Conservation (phyloP, 2,113 vertebrate genomes). For the Brachionichthys hirsutus region DNA sequence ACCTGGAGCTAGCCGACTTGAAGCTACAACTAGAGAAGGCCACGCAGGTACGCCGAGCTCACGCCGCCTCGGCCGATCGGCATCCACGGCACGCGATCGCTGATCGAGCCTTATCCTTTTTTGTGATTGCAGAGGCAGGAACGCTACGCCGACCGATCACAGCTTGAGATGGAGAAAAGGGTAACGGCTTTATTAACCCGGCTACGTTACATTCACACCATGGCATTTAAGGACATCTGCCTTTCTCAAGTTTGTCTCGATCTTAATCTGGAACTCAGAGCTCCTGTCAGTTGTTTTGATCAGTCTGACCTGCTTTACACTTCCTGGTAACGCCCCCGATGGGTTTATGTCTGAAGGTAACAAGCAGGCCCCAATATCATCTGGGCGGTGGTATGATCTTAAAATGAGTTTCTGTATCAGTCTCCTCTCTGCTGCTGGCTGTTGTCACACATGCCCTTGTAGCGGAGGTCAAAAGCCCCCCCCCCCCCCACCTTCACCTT, state of each 20-base stretch:
- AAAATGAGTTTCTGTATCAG: conserved; percentile 81
- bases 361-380: conserved; percentile 93
- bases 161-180: conserved; percentile 99
- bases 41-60: conserved; percentile 83
- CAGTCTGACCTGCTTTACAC: conserved; percentile 14
- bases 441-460: conserved; percentile 64
- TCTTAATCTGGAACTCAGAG: conserved; percentile 5
- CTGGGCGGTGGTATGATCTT: conserved; percentile 93
- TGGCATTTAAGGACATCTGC: neutral
- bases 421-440: conserved; percentile 87
- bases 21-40: conserved; percentile 97
- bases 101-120: neutral
- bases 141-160: conserved; percentile 94
- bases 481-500: conserved; percentile 53
- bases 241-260: conserved; percentile 16
- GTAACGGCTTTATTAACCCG: conserved; percentile 71
- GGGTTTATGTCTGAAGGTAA: conserved; percentile 98
- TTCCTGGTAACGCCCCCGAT: conserved; percentile 60
- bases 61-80: accelerated
- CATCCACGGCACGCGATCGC: accelerated
- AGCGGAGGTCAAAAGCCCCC: conserved; percentile 29
- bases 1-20: conserved; percentile 92
- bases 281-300: conserved; percentile 8
- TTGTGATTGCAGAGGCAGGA: conserved; percentile 88
- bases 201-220: neutral